Conservation (phyloP, 2,113 vertebrate species). For the Sisor rabdophorus region DNA sequence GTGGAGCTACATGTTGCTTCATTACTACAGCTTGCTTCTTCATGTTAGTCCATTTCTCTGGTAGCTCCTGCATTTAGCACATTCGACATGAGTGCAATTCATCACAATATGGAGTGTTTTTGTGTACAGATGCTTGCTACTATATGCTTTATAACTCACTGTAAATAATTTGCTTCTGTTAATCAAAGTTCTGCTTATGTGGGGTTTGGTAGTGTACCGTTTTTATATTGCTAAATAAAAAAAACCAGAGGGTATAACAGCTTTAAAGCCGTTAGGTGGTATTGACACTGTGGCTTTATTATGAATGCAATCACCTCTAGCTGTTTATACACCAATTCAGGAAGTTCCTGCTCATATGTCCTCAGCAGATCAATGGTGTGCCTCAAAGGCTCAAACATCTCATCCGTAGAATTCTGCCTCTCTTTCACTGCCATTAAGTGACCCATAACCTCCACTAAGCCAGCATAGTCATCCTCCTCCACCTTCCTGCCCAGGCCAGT, state of each 20-base stretch:
- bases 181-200: constrained; percentile 55
- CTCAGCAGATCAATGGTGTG: constrained; percentile 84
- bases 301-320: constrained; percentile 73
- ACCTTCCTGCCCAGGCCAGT: constrained; percentile 73
- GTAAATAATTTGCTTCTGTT: background rate
- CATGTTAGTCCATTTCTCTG: constrained; percentile 83
- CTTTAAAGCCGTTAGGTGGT: background rate
- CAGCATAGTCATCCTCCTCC: constrained; percentile 76
- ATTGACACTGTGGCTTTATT: constrained; percentile 8
- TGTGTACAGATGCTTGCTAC: background rate
- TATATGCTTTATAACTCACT: constrained; percentile 67
- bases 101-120: background rate
- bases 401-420: constrained; percentile 74
- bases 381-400: constrained; percentile 89
- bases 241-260: background rate
- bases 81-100: background rate
- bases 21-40: constrained; percentile 77
- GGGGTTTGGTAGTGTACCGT: background rate
- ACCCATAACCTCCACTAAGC: constrained; percentile 82
- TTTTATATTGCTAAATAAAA: background rate
- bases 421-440: constrained; percentile 87
- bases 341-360: constrained; percentile 82
- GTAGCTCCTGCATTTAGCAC: constrained; percentile 74
- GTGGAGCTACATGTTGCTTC: constrained; percentile 84
- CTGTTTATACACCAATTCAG: constrained; percentile 78